Conservation (phyloP, 2,797 vertebrate species). For the Melanotaenia trifasciata region DNA sequence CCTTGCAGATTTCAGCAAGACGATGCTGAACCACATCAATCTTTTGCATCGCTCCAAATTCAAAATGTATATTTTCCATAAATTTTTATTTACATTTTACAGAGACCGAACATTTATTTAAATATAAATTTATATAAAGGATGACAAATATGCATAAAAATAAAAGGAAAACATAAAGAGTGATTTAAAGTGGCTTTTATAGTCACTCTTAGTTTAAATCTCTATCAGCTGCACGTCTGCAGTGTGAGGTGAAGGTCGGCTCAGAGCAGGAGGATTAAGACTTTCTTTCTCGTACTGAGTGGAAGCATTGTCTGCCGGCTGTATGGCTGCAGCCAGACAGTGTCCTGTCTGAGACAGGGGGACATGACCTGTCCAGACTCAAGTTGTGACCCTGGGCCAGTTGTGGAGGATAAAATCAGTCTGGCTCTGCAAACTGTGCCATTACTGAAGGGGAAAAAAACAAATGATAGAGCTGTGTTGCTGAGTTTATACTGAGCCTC, state of each 20-base stretch:
- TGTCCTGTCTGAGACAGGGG: conserved; percentile 29
- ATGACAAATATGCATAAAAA: background rate
- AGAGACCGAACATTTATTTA: no score
- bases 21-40: no score
- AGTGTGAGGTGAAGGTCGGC: conserved; percentile 34
- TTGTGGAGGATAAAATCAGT: conserved; percentile 7
- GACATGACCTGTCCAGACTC: conserved; percentile 43
- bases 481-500: background rate
- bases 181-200: background rate
- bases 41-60: no score
- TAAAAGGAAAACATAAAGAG: background rate
- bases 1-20: no score
- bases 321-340: conserved; percentile 19
- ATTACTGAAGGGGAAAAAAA: background rate
- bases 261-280: conserved; percentile 71
- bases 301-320: conserved; percentile 36
- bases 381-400: conserved; percentile 24
- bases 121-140: no score
- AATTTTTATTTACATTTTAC: no score
- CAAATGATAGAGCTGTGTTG: conserved; percentile 1
- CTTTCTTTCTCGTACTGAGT: conserved; percentile 10
- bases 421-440: conserved; percentile 1
- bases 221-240: conserved; percentile 5
- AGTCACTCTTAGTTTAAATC: background rate
- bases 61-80: no score